Evolutionary conservation across 1,140 invertebrate genomes (phyloP).

Genomic region (Microvelia longipes): DNA sequence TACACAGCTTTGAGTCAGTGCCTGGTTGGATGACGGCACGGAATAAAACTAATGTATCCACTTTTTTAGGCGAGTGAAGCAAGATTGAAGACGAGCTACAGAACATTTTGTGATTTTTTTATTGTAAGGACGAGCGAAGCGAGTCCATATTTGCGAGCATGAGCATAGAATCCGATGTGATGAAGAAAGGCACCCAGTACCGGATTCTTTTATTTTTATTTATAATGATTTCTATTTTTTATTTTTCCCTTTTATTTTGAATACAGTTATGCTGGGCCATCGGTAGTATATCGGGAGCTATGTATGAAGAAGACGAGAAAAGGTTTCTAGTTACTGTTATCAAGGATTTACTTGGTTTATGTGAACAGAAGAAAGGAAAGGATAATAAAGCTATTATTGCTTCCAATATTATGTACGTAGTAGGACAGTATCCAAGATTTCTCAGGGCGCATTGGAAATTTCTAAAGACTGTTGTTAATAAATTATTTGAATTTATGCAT

Average conservation of each 20-base stretch:
- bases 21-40: too few relatives aligned
- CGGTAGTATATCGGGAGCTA: constrained; percentile 96
- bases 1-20: too few relatives aligned
- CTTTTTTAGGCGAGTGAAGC: too few relatives aligned
- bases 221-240: too few relatives aligned
- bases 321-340: constrained; percentile 98
- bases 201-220: too few relatives aligned
- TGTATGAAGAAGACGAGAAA: constrained; percentile 99
- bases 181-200: too few relatives aligned
- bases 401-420: constrained; percentile 99
- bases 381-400: constrained; percentile 99
- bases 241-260: background rate
- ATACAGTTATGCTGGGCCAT: constrained; percentile 92
- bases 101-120: too few relatives aligned
- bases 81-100: too few relatives aligned
- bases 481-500: constrained; percentile 99
- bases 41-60: too few relatives aligned
- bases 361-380: constrained; percentile 97
- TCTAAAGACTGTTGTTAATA: constrained; percentile 99
- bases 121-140: too few relatives aligned
- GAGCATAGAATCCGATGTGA: too few relatives aligned
- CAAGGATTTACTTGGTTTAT: constrained; percentile 92
- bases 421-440: constrained; percentile 98
- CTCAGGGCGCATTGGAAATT: constrained; percentile 99
- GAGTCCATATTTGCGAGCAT: too few relatives aligned